A percentile compares a stretch with the other conserved stretches of the same genome.
These are phyloP conservation scores for Anolis apletophallus DNA, from an alignment of 2,797 vertebrate genomes.

Conservation along the genomic window DNA sequence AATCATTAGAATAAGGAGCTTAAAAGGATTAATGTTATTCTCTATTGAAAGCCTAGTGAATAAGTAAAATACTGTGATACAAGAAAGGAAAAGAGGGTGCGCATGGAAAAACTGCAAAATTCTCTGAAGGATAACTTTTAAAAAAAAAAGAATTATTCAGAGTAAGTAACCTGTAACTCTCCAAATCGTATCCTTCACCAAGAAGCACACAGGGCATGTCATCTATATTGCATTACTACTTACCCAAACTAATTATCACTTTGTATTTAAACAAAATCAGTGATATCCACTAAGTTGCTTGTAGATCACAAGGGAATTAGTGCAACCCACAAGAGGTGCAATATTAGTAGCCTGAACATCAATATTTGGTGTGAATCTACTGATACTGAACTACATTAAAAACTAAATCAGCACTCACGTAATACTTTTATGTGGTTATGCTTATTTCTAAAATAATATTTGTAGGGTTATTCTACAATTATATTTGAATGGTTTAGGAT, in stretches of 20 bases:
- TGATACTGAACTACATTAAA: background rate
- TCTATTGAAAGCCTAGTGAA: conserved; percentile 86
- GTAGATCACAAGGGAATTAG: background rate
- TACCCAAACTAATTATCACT: conserved; percentile 48
- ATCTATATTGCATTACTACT: conserved; percentile 28
- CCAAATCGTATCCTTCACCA: conserved; percentile 48
- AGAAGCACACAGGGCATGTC: background rate
- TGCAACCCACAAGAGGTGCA: background rate
- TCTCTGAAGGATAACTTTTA: conserved; percentile 59
- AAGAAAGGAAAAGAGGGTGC: conserved; percentile 72
- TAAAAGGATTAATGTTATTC: conserved; percentile 91
- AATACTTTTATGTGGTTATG: background rate
- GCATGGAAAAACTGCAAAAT: conserved; percentile 73
- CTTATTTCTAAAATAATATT: background rate
- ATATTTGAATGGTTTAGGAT: background rate
- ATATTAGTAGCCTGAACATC: background rate
- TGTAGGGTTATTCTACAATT: background rate
- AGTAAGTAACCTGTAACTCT: conserved; percentile 57
- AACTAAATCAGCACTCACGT: background rate
- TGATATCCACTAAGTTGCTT: background rate
- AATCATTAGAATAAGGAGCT: conserved; percentile 92
- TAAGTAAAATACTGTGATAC: conserved; percentile 81
- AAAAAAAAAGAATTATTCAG: conserved; percentile 68
- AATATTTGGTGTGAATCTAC: background rate
- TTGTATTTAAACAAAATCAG: conserved; percentile 47